Conservation (phyloP, 2,113 vertebrate genomes). For the Hyaena hyaena region DNA sequence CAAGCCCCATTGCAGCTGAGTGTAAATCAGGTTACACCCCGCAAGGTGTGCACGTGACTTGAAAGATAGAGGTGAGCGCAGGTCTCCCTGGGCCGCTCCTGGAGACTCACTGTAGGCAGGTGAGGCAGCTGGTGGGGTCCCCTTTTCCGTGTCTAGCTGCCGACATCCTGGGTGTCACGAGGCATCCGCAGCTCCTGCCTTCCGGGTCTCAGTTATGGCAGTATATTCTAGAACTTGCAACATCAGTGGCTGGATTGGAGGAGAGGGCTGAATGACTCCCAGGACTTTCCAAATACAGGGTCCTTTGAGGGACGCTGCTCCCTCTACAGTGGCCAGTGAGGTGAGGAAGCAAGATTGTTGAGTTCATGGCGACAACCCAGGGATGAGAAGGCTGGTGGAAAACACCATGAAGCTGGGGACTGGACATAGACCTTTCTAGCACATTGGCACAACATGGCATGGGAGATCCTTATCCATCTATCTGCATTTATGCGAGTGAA, state of each 20-base stretch:
- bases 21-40: neutral
- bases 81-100: neutral
- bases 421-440: neutral
- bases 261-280: neutral
- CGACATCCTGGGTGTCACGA: neutral
- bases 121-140: neutral
- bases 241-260: neutral
- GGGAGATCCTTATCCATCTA: neutral
- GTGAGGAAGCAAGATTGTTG: neutral
- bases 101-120: neutral
- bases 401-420: fast-evolving
- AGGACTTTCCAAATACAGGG: neutral
- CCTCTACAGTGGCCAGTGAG: neutral
- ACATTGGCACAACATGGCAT: too few species aligned
- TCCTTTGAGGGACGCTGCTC: neutral
- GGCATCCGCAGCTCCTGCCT: neutral
- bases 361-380: neutral
- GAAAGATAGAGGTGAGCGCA: neutral
- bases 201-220: fast-evolving
- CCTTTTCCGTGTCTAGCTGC: fast-evolving
- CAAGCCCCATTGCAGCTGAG: neutral
- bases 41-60: fast-evolving
- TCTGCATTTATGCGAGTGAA: neutral
- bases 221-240: neutral
- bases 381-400: neutral